These are phyloP conservation scores for Chamaetylas fuelleborni DNA, from an alignment of 2,113 vertebrate genomes.

Conservation along the genomic window DNA sequence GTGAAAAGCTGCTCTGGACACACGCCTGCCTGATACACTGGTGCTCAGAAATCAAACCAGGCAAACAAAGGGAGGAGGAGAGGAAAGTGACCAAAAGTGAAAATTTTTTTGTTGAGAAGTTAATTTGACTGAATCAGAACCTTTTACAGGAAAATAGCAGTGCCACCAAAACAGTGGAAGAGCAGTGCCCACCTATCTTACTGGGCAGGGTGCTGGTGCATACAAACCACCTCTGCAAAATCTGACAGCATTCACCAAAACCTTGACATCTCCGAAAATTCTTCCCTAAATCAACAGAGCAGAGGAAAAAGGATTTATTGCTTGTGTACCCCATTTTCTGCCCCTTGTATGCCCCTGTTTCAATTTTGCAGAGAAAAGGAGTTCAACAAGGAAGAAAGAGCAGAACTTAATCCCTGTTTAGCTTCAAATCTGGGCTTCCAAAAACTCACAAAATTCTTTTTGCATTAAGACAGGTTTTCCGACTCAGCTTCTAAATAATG, in stretches of 20 bases:
- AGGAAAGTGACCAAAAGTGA: not conserved
- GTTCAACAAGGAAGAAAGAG: not conserved
- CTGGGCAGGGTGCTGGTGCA: not conserved
- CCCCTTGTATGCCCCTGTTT: not conserved
- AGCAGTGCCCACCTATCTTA: not conserved
- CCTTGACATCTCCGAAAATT: not conserved
- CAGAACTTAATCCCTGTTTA: not conserved
- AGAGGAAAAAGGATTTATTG: not conserved
- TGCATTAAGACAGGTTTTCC: not conserved
- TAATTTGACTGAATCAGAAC: not conserved
- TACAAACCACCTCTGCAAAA: not conserved
- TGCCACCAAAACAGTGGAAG: not conserved
- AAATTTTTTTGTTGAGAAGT: not conserved
- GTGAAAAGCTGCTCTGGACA: constrained; percentile 21
- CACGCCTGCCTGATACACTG: not conserved
- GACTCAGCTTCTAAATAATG: not conserved
- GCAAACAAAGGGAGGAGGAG: not conserved
- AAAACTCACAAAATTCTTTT: not conserved
- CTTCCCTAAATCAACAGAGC: not conserved
- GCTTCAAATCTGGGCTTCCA: not conserved
- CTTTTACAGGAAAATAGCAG: not conserved
- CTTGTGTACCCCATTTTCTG: not conserved
- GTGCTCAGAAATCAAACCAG: not conserved
- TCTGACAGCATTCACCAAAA: not conserved
- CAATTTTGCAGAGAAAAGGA: not conserved